These are phyloP conservation scores for Thecophora atra DNA, from an alignment of 2,888 invertebrate genomes.

Conservation along the genomic window DNA sequence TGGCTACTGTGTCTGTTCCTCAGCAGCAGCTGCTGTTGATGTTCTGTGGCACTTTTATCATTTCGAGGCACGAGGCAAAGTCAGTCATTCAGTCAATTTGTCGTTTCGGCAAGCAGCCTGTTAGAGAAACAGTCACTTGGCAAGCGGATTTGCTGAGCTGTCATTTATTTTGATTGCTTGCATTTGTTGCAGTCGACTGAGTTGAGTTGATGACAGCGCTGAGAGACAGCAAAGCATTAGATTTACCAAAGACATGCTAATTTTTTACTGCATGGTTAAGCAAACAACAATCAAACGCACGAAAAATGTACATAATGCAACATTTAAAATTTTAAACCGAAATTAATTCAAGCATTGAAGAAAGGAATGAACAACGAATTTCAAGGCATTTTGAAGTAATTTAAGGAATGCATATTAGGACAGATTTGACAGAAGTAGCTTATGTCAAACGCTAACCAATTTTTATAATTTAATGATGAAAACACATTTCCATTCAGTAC, in stretches of 20 bases:
- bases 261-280: background rate
- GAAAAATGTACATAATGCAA: background rate
- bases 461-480: background rate
- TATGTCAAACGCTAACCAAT: background rate
- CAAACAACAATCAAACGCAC: background rate
- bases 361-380: background rate
- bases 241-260: slow-evolving; percentile 4
- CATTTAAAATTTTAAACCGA: background rate
- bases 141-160: slow-evolving; percentile 27
- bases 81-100: background rate
- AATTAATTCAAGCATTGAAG: too few species aligned
- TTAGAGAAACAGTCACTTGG: too few species aligned
- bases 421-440: too few species aligned
- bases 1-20: background rate
- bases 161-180: slow-evolving; percentile 37
- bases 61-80: slow-evolving; percentile 13
- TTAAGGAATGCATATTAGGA: background rate
- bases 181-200: slow-evolving; percentile 17
- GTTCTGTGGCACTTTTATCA: slow-evolving; percentile 16
- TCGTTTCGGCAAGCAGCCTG: too few species aligned
- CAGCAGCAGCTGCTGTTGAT: slow-evolving; percentile 6
- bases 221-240: slow-evolving; percentile 16
- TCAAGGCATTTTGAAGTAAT: background rate
- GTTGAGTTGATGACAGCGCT: slow-evolving; percentile 29
- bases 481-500: background rate